Percentiles rank a stretch among this genome's conserved stretches.
phyloP scores from a whole-genome alignment of 2,113 vertebrate genomes.

The Periophthalmus modestus region DNA sequence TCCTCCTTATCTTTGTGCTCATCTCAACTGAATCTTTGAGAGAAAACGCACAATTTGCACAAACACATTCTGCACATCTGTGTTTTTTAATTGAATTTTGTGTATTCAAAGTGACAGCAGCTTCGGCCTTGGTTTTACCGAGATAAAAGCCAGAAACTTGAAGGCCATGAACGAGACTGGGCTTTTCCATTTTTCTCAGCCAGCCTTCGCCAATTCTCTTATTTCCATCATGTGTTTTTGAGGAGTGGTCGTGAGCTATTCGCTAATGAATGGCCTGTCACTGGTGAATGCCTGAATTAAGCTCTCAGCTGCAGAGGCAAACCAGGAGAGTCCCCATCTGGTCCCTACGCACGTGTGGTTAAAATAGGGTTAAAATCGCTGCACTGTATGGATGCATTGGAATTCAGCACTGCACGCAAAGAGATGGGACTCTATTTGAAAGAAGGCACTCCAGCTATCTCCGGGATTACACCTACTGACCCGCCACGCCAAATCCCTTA shows the following conservation, averaged over 20 bases:
- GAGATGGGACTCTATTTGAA: conserved; percentile 48
- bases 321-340: conserved; percentile 35
- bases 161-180: conserved; percentile 35
- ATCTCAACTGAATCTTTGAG: conserved; percentile 6
- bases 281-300: conserved; percentile 48
- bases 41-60: conserved; percentile 24
- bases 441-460: conserved; percentile 68
- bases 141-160: conserved; percentile 9
- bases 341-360: conserved; percentile 42
- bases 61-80: conserved; percentile 11
- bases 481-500: conserved; percentile 60
- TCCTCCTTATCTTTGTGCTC: conserved; percentile 33
- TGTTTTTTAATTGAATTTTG: conserved; percentile 23
- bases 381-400: conserved; percentile 41
- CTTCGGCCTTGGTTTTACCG: conserved; percentile 21
- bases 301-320: conserved; percentile 38
- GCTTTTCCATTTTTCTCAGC: conserved; percentile 42
- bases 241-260: conserved; percentile 36
- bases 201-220: conserved; percentile 58
- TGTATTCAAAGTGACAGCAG: conserved; percentile 21
- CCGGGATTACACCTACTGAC: conserved; percentile 67
- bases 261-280: conserved; percentile 48
- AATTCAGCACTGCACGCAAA: conserved; percentile 54
- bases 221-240: conserved; percentile 35
- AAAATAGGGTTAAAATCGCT: conserved; percentile 2